Base-by-base conservation (phyloP, 2,888 invertebrate species). In the Drosophila cognata region DNA sequence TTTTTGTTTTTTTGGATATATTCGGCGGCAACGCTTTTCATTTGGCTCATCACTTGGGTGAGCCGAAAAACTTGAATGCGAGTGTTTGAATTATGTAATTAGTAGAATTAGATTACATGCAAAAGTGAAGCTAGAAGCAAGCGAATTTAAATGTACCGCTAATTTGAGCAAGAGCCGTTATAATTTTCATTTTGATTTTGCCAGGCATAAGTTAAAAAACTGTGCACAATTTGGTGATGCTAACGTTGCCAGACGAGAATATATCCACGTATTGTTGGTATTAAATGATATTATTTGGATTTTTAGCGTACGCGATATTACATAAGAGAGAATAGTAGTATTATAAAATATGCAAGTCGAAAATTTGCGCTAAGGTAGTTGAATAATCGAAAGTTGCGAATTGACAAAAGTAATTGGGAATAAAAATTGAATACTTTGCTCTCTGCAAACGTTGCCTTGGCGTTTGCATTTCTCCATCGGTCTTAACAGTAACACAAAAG, bases 171-270 rank as follows among this genome's bases (percentile, higher is more conserved):
- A 61, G 48, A 74, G 61, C 74, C 56, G 35, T 80, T 64, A n/a
- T 48, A 69, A 58, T 60, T 69, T 63, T 65, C 59, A 52, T 60
- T 67, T 66, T 33, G 52, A 61, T 58, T 43, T 78, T 62, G 79
- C 79, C 86, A 83, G 77, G 89, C 86, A 69, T 67, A 72, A 74
- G 76, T 69, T 64, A 56, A 79, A 46, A 85, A 84, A 88, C 50
- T 73, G 84, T 89, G 84, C 84, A 89, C 63, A 74, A 74, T 89
- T 87, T 82, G 31, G 66, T 74, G 75, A 89, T 85, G 84, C 61
- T 76, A 80, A 84, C 91, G 91, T 90, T 91, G 92, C 91, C 92
- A 84, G 74, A 65, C 83, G 72, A 81, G 84, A 88, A 92, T 91
- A 92, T 91, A 85, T 85, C 91, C 83, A 87, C 68, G 79, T 48